Base-by-base conservation (phyloP, 2,888 invertebrate genomes). In the Trissolcus japonicus region DNA sequence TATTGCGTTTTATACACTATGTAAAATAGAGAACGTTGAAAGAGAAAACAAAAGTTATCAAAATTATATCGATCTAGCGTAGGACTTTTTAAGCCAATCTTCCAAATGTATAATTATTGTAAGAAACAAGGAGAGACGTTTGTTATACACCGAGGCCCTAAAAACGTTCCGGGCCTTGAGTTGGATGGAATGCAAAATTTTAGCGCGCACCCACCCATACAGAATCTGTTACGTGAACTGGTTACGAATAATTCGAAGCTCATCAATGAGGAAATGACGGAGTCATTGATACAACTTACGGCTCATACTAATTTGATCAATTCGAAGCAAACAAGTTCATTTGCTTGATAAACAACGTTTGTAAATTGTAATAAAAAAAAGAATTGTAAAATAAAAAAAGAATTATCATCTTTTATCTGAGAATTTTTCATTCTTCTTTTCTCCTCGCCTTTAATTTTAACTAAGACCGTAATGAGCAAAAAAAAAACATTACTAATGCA, bases 161-260 rank as follows among this genome's bases (percentile, higher is more conserved):
- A 51, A 54, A n/a, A 13, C 21, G 19, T 16, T 17, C 17, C 43
- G 16, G 17, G 13, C 57, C 66, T 66, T 57, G 57, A 57, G 29
- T 41, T 16, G 13, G 4, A 35, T 40, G 19, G 21, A 51, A 57
- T 51, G 50, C 16, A 57, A 51, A 35, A 40, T 60, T 53, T 29
- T 43, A 17, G 7, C 14, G n/a, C 21, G 40, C 16, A 54, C 16
- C 29, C 14, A 35, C 50, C 56, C 66, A 66, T 66, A 57, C 51
- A 2, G 51, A 51, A 17, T 51, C 19, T 51, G 16, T 25, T 57
- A 57, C 57, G 57, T 57, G 57, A 57, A 57, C 43, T 17, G 57
- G 9, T 57, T 57, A 43, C 57, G 13, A 43, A 57, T 57, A 19
- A 43, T 43, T 57, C 17, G 21, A 57, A 11, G 43, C n/a, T 40